Conservation (phyloP, 2,797 vertebrate genomes). For the Sebastes flavidus region DNA sequence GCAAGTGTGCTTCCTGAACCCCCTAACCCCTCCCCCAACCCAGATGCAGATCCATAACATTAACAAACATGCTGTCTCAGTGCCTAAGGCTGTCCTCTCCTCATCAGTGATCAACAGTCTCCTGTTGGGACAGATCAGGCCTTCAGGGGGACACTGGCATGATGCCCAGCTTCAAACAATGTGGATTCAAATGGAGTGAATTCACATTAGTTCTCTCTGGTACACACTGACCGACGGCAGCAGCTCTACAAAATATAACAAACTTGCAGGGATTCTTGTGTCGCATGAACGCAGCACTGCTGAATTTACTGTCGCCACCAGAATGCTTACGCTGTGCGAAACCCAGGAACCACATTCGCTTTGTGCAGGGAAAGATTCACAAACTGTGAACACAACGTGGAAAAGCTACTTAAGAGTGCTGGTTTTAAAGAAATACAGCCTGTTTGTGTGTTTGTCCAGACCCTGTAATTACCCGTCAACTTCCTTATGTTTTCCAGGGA, state of each 20-base stretch:
- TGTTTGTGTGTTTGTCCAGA: background rate
- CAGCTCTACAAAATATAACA: background rate
- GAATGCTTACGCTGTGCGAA: background rate
- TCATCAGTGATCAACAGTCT: background rate
- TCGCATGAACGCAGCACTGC: background rate
- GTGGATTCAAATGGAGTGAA: background rate
- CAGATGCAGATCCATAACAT: background rate
- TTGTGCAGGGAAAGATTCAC: background rate
- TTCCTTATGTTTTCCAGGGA: background rate
- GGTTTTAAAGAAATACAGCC: background rate
- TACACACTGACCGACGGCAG: background rate
- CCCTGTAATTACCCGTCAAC: too few relatives aligned
- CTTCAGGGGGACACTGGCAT: background rate
- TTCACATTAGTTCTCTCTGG: background rate
- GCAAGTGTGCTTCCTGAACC: background rate
- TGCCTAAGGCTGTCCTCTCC: background rate
- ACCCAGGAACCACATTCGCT: background rate
- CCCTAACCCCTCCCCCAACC: background rate
- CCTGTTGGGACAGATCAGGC: background rate
- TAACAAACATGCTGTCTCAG: background rate
- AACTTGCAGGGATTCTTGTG: background rate
- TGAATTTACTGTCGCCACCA: background rate
- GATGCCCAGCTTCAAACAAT: background rate
- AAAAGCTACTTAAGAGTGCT: too few relatives aligned
- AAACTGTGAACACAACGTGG: background rate